These are phyloP conservation scores for Diplodus puntazzo DNA, from an alignment of 2,797 vertebrate species.

Conservation along the genomic window DNA sequence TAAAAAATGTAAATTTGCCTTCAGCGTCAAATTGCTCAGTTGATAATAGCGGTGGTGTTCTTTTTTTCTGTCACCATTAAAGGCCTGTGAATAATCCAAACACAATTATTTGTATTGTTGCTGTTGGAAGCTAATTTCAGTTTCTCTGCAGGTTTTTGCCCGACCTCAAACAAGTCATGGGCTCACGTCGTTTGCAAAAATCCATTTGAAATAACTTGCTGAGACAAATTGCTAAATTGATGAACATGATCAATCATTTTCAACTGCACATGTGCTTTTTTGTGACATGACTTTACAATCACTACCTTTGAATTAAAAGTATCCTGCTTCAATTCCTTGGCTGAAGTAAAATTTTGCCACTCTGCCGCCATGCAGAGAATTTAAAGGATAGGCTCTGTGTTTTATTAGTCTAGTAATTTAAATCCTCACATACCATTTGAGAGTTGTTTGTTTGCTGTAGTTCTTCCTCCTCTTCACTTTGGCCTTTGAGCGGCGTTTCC, in stretches of 20 bases:
- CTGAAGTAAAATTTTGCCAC: neutral
- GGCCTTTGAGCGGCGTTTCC: neutral
- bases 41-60: slow-evolving; percentile 8
- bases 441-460: neutral
- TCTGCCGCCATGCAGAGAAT: neutral
- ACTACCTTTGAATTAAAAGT: neutral
- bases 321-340: neutral
- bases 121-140: slow-evolving; percentile 46
- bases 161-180: slow-evolving; percentile 9
- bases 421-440: neutral
- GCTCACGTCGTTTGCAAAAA: slow-evolving; percentile 33
- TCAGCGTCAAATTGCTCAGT: slow-evolving; percentile 48
- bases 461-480: neutral
- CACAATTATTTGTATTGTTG: slow-evolving; percentile 34
- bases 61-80: slow-evolving; percentile 30
- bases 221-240: slow-evolving; percentile 28
- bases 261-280: neutral
- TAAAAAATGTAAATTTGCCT: slow-evolving; percentile 42
- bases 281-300: neutral
- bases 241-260: slow-evolving; percentile 11
- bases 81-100: slow-evolving; percentile 42
- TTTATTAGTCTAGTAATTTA: neutral
- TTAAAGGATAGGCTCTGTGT: neutral
- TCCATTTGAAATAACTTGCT: slow-evolving; percentile 20
- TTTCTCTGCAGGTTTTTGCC: slow-evolving; percentile 40